A percentile compares a stretch with the other conserved stretches of the same genome.
Conservation (phyloP, 2,113 vertebrate genomes). For the Aldabrachelys gigantea region DNA sequence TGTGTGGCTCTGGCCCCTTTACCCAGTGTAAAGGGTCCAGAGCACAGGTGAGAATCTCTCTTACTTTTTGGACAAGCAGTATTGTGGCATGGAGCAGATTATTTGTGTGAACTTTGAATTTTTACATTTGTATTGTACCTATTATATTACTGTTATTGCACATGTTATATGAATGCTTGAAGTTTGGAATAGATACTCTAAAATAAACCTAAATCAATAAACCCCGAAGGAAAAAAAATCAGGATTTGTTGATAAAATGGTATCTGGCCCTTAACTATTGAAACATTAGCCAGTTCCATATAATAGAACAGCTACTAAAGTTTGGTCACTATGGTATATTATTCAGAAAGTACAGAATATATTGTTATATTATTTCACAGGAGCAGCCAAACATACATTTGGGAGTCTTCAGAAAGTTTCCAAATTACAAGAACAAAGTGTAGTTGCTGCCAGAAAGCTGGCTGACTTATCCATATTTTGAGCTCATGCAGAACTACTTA, state of each 20-base stretch:
- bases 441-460: conserved; percentile 29
- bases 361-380: not conserved
- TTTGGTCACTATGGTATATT: not conserved
- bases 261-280: not conserved
- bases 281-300: not conserved
- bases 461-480: not conserved
- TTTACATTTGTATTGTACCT: fast-evolving
- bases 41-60: not conserved
- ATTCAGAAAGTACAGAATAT: not conserved
- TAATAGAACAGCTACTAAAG: not conserved
- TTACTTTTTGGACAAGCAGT: not conserved
- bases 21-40: not conserved
- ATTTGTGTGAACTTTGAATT: not conserved
- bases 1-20: too few species aligned
- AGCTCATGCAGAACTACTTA: not conserved
- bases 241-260: not conserved
- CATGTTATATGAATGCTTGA: not conserved
- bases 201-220: not conserved
- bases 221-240: not conserved
- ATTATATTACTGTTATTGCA: not conserved
- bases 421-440: conserved; percentile 4
- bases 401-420: conserved; percentile 7
- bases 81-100: not conserved
- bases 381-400: not conserved
- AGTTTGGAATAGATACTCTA: not conserved